Conservation (phyloP, 2,888 invertebrate genomes). For the Disparrhopalites patrizii region DNA sequence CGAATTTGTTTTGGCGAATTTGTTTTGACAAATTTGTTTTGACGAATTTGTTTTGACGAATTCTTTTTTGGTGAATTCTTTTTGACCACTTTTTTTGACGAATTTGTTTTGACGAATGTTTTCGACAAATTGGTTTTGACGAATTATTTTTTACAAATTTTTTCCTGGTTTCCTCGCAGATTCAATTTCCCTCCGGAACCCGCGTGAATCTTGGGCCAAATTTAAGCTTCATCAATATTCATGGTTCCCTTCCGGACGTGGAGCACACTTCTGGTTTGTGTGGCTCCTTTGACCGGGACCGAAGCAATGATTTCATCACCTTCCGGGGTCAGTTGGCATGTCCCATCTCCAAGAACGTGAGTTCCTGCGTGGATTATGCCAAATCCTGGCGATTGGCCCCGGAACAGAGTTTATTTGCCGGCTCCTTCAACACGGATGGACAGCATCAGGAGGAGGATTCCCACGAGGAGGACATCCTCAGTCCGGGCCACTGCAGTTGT, state of each 20-base stretch:
- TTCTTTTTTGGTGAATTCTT: too few species aligned
- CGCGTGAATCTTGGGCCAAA: slow-evolving; percentile 47
- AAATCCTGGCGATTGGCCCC: slow-evolving; percentile 45
- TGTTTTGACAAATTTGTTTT: too few species aligned
- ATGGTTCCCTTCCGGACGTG: slow-evolving; percentile 47
- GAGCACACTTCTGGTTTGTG: slow-evolving; percentile 48
- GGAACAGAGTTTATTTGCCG: slow-evolving; percentile 46
- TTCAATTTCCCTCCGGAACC: slow-evolving; percentile 48
- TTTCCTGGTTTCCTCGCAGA: too few species aligned
- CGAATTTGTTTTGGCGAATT: too few species aligned
- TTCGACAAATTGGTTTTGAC: background rate
- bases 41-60: too few species aligned
- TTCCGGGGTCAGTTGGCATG: slow-evolving; percentile 46
- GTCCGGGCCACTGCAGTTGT: slow-evolving; percentile 47
- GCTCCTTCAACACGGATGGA: slow-evolving; percentile 43
- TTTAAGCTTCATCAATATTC: slow-evolving; percentile 46
- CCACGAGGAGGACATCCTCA: slow-evolving; percentile 31
- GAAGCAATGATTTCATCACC: slow-evolving; percentile 46
- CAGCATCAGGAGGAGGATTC: slow-evolving; percentile 31
- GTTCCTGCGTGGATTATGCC: slow-evolving; percentile 42
- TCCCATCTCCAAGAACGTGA: slow-evolving; percentile 32
- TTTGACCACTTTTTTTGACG: too few species aligned
- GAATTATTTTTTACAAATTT: background rate
- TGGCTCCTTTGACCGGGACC: slow-evolving; percentile 48
- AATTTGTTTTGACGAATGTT: too few species aligned